Evolutionary conservation across 2,797 vertebrate species (phyloP), one percentile per base, ranked within the genome.

Genomic region (Sebastiscus tertius): DNA sequence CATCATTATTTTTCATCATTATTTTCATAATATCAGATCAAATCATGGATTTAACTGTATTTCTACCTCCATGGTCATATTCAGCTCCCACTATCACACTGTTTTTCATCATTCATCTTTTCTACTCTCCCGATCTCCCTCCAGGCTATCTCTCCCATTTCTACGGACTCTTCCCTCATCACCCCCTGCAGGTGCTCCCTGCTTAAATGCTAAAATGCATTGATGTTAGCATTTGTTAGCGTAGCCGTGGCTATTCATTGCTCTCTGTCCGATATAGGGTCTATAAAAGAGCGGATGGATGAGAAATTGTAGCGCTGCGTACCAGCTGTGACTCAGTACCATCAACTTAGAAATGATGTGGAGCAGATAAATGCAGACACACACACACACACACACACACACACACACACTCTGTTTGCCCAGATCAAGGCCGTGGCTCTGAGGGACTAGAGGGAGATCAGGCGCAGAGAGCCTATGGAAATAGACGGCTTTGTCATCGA

Each of bases 401-500:
- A 73, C 33, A 60, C 59, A 94, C 95, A 96, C 29, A 24, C 49
- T 1, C 90, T 96, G 96, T 98, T 98, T 97, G 96, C 96, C 92
- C 95, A 96, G 97, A 99, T 98, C 97, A 98, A 97, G 96, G 94
- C 94, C 49, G 92, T 95, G 96, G 96, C 97, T 97, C 97, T 95
- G 92, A 96, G 96, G 96, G 96, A 97, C 97, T 97, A 95, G 94
- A 94, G 79, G 88, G 95, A 97, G 96, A 97, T 97, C 96, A 97
- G 95, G 95, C 91, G 27, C 95, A 94, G 90, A 95, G 94, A 96
- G 95, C 96, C 96, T 95, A 95, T 96, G 96, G 96, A 97, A 93
- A 94, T 89, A 90, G 86, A 89, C 75, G 80, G 86, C 92, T 94
- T 94, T 94, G 90, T 94, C 92, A 92, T 87, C 70, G 78, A 92